Evolutionary conservation across 2,888 invertebrate genomes (phyloP), one percentile per base, ranked within the genome.

Genomic region (Nyleta sp.): DNA sequence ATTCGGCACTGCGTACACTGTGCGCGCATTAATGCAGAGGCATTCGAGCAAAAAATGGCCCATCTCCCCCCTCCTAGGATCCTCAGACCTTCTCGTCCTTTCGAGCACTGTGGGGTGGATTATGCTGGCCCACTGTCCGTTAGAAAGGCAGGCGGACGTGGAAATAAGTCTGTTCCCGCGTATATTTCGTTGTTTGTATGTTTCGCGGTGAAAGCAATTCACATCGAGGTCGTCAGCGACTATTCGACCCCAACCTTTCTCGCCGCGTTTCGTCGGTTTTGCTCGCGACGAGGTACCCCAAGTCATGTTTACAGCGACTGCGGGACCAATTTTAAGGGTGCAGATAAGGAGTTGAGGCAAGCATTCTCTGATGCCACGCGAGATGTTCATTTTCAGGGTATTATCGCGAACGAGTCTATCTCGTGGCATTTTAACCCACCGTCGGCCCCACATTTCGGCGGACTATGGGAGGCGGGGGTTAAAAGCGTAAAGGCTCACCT

Each of bases 311-410:
- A 42, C 17, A 42, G 42, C 10, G 22, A 48, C 20, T 28, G 48
- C n/a, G 48, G 24, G 11, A 31, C 52, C 2, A 52, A 31, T 17
- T 52, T 52, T 52, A 24, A 52, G 15, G 31, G 31, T 2, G 31
- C 52, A 2, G 52, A 28, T 17, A n/a, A 31, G 28, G 31, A 52
- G 33, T 52, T 52, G 52, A 52, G 15, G 7, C 52, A 52, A 13
- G 52, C 52, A 6, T 31, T 52, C n/a, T 7, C 3, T 8, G 22
- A 20, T 11, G 46, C 22, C 2, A 46, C 11, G 3, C 31, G n/a
- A 7, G 13, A 52, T 31, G 52, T 10, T 11, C 10, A 46, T 22
- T 22, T 46, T 20, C 46, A 46, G 18, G 22, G 20, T n/a, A 42
- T 42, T 15, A 17, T 17, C 15, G 42, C 42, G 2, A 28, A 1